phyloP scores from a whole-genome alignment of 1,140 invertebrate species.

The Oryzaephilus surinamensis region DNA sequence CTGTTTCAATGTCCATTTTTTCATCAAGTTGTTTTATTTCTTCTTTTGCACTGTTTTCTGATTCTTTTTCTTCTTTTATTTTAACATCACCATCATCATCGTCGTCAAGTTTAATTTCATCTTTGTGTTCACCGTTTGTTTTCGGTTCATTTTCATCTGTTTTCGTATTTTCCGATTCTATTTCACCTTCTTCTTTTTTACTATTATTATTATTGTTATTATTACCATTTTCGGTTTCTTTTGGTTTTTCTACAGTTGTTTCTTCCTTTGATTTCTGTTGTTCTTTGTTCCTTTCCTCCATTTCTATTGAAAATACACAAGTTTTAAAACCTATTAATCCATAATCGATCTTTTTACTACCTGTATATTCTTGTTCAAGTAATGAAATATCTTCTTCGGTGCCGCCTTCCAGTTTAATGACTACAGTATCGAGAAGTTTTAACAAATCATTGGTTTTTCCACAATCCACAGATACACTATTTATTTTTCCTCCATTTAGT shows the following conservation, averaged over 20 bases:
- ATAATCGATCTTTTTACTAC: too few relatives aligned
- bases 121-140: constrained; percentile 13
- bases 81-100: constrained; percentile 28
- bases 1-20: constrained; percentile 21
- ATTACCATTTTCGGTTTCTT: constrained; percentile 35
- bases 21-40: constrained; percentile 19
- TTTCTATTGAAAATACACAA: constrained; percentile 20
- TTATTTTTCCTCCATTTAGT: constrained; percentile 59
- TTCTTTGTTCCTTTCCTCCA: constrained; percentile 38
- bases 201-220: too few relatives aligned
- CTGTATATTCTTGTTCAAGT: constrained; percentile 49
- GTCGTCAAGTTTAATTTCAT: constrained; percentile 19
- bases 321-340: constrained; percentile 9
- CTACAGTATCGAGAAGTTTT: constrained; percentile 86
- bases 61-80: constrained; percentile 28
- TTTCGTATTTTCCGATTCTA: constrained; percentile 21
- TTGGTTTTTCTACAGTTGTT: constrained; percentile 27
- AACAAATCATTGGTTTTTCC: constrained; percentile 80
- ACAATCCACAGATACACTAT: constrained; percentile 77
- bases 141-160: constrained; percentile 20
- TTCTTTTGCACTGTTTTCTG: constrained; percentile 4
- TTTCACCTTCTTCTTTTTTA: constrained; percentile 26
- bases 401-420: constrained; percentile 94
- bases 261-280: constrained; percentile 31
- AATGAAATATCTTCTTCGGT: constrained; percentile 86